A percentile compares a stretch with the other conserved stretches of the same genome.
Conservation (phyloP, 2,888 invertebrate species). For the Drosophila heteroneura region DNA sequence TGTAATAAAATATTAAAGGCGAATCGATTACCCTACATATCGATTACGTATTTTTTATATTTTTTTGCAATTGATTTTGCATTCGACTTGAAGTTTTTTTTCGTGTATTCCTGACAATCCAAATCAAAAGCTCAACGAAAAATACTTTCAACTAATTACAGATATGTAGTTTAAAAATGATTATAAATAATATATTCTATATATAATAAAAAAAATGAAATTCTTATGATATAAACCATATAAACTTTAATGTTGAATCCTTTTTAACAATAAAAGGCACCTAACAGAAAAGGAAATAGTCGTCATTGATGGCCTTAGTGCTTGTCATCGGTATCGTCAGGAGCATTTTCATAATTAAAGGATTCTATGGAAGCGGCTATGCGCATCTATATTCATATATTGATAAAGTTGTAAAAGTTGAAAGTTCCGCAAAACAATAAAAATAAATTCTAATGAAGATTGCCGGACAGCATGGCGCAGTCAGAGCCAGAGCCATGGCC, state of each 20-base stretch:
- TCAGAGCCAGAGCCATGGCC: conserved; percentile 14
- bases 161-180: neutral
- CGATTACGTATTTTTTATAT: neutral
- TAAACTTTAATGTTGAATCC: neutral
- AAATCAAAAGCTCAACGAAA: neutral
- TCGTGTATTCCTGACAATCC: neutral
- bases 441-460: conserved; percentile 79
- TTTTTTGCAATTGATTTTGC: neutral
- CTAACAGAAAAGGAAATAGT: neutral
- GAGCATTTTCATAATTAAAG: conserved; percentile 76
- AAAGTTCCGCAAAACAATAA: conserved; percentile 81
- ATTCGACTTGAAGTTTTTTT: neutral
- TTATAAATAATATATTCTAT: neutral
- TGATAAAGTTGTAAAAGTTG: conserved; percentile 81
- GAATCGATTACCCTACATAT: neutral
- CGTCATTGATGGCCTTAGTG: conserved; percentile 1
- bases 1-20: conserved; percentile 1
- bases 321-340: conserved; percentile 19
- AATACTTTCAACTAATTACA: neutral
- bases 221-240: neutral
- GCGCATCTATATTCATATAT: conserved; percentile 80
- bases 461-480: conserved; percentile 79
- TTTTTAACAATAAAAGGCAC: neutral
- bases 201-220: neutral
- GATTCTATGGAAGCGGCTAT: conserved; percentile 40